These are phyloP conservation scores for Podarcis muralis DNA, from an alignment of 2,113 vertebrate genomes.

Conservation along the genomic window DNA sequence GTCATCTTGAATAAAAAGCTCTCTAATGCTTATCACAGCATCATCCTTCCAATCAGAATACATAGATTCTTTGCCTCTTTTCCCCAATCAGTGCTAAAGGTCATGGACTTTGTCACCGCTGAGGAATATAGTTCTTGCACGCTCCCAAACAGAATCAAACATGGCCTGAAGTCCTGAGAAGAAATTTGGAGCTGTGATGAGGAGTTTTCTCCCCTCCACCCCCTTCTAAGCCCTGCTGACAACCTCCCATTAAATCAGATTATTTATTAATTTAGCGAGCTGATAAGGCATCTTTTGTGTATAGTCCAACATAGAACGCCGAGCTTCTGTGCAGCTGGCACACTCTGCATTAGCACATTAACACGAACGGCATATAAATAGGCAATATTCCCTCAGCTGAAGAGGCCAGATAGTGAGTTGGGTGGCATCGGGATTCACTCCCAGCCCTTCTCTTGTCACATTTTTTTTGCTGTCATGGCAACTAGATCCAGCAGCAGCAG, in stretches of 20 bases:
- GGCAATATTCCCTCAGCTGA: background rate
- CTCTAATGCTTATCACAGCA: background rate
- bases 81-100: background rate
- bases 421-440: background rate
- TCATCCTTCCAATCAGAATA: background rate
- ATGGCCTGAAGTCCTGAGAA: background rate
- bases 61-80: background rate
- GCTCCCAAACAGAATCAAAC: background rate
- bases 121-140: background rate
- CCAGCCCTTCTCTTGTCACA: background rate
- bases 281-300: background rate
- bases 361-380: background rate
- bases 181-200: background rate
- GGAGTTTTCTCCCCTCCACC: no score
- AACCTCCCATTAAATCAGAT: background rate
- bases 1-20: background rate
- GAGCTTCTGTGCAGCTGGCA: background rate
- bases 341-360: background rate
- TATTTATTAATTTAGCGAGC: background rate
- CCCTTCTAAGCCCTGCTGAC: no score
- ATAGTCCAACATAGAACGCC: background rate
- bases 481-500: conserved; percentile 10
- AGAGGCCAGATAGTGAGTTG: background rate
- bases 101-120: background rate
- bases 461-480: conserved; percentile 21